Conservation (phyloP, 2,113 vertebrate genomes). For the Montifringilla adamsi region DNA sequence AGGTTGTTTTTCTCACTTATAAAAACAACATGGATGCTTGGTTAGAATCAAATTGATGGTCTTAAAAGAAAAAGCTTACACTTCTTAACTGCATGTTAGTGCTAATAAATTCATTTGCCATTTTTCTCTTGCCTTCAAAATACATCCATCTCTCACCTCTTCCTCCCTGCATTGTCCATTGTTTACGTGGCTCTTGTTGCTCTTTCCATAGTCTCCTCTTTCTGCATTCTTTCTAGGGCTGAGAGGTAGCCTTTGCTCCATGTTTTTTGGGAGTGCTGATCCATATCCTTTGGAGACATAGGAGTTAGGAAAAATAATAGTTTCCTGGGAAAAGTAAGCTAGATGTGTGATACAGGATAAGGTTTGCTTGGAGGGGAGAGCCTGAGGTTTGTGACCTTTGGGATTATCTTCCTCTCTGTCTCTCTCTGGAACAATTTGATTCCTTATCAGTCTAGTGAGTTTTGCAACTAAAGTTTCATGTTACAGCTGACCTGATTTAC, state of each 20-base stretch:
- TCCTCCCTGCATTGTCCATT: not conserved
- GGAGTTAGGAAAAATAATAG: not conserved
- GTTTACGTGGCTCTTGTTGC: not conserved
- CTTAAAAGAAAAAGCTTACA: not conserved
- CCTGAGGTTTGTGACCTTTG: not conserved
- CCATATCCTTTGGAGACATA: not conserved
- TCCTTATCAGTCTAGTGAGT: not conserved
- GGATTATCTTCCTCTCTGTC: not conserved
- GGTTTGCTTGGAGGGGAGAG: not conserved
- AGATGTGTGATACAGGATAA: not conserved
- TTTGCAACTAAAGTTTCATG: not conserved
- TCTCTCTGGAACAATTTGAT: not conserved
- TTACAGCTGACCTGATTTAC: not conserved
- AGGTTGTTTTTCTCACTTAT: not conserved
- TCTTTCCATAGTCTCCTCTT: not conserved
- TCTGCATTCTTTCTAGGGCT: not conserved
- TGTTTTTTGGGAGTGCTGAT: not conserved
- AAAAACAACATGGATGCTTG: not conserved
- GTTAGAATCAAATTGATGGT: not conserved
- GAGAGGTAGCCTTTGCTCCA: not conserved
- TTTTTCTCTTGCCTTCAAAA: not conserved
- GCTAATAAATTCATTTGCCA: not conserved
- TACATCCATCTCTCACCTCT: fast-evolving
- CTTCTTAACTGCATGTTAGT: not conserved
- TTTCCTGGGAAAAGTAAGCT: not conserved